phyloP scores from a whole-genome alignment of 2,888 invertebrate genomes.

The Orthosia cruda region DNA sequence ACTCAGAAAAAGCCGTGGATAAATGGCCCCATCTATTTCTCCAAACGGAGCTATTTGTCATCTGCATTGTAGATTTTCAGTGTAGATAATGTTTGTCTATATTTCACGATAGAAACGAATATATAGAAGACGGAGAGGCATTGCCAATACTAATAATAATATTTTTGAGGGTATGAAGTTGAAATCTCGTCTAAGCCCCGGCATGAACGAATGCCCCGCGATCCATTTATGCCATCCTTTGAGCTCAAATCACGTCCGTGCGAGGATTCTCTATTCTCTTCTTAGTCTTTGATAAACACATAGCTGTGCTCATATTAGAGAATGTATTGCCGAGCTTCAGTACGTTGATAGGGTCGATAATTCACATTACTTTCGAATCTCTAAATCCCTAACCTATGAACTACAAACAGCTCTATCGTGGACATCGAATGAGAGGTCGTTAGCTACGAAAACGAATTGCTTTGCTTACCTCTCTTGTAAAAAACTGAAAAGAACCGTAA shows the following conservation, averaged over 20 bases:
- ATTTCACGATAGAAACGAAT: slow-evolving; percentile 55
- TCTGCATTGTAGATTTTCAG: slow-evolving; percentile 69
- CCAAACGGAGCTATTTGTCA: slow-evolving; percentile 67
- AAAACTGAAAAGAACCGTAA: neutral
- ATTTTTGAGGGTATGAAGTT: slow-evolving; percentile 63
- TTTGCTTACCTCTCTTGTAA: neutral
- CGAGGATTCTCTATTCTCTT: slow-evolving; percentile 72
- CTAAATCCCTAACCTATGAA: slow-evolving; percentile 32
- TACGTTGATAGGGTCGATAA: slow-evolving; percentile 45
- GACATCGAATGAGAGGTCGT: neutral
- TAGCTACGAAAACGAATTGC: neutral
- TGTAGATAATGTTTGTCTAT: slow-evolving; percentile 64
- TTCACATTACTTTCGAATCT: slow-evolving; percentile 35
- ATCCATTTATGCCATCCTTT: slow-evolving; percentile 79
- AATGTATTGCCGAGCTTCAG: slow-evolving; percentile 47
- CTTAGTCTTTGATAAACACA: slow-evolving; percentile 69
- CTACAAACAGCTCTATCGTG: slow-evolving; percentile 20
- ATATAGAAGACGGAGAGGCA: slow-evolving; percentile 39
- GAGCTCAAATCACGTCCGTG: slow-evolving; percentile 80
- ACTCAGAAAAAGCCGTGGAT: slow-evolving; percentile 65
- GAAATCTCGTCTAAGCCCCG: slow-evolving; percentile 71
- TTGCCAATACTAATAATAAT: no score
- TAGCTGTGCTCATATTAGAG: slow-evolving; percentile 49
- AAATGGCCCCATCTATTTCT: slow-evolving; percentile 66
- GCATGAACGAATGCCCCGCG: slow-evolving; percentile 67